A percentile compares a stretch with the other conserved stretches of the same genome.
phyloP scores from a whole-genome alignment of 1,140 invertebrate genomes.

The Drosophila fuyamai region DNA sequence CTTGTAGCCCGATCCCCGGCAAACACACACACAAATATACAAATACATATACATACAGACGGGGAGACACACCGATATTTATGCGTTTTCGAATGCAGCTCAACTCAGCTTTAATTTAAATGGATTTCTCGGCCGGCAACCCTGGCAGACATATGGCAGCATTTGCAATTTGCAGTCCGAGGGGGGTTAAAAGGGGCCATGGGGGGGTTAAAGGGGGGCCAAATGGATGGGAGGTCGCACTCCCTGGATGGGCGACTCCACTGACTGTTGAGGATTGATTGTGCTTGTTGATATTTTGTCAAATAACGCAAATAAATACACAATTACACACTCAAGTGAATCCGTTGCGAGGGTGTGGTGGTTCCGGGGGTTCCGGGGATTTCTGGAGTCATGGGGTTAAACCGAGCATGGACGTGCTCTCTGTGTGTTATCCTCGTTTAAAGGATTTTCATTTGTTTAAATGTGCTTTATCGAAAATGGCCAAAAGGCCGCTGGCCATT shows the following conservation, averaged over 20 bases:
- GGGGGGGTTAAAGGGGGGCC: background rate
- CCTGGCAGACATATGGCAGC: constrained; percentile 78
- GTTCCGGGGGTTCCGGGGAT: constrained; percentile 15
- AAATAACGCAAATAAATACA: constrained; percentile 84
- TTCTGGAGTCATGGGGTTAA: constrained; percentile 62
- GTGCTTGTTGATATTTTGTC: constrained; percentile 83
- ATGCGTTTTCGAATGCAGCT: constrained; percentile 82
- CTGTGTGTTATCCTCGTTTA: constrained; percentile 71
- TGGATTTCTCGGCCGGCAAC: constrained; percentile 60
- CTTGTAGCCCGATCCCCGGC: constrained; percentile 9
- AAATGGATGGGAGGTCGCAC: constrained; percentile 32
- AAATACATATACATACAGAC: constrained; percentile 10
- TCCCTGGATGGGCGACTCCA: constrained; percentile 46
- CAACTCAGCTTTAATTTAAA: constrained; percentile 83
- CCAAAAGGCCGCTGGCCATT: constrained; percentile 57
- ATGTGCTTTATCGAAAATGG: constrained; percentile 81
- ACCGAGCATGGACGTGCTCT: constrained; percentile 46
- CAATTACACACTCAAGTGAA: constrained; percentile 83
- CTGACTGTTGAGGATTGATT: constrained; percentile 77
- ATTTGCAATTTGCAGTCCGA: constrained; percentile 65
- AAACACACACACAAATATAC: constrained; percentile 10
- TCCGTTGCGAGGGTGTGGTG: constrained; percentile 23
- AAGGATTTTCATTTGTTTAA: constrained; percentile 83
- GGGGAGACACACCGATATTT: constrained; percentile 59
- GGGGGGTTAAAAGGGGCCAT: background rate